phyloP scores from a whole-genome alignment of 2,797 vertebrate species.

The Muscicapa comitata region DNA sequence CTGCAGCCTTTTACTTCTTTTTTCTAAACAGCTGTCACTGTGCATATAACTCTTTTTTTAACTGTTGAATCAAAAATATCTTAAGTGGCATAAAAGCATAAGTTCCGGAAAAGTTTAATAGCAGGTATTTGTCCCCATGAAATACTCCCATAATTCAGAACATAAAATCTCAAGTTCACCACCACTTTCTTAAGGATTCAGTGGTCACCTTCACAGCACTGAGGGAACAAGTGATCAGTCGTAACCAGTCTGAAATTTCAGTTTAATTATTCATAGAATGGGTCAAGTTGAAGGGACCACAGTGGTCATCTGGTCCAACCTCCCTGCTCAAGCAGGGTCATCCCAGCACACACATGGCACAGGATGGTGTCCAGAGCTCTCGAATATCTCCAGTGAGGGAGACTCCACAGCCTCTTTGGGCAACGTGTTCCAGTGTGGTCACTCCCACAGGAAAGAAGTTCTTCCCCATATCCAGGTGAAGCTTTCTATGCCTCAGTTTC shows the following conservation, averaged over 20 bases:
- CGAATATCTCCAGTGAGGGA: neutral
- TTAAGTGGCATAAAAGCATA: neutral
- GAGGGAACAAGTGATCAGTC: neutral
- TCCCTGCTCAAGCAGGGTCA: neutral
- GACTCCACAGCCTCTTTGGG: neutral
- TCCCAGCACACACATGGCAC: neutral
- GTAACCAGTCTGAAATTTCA: neutral
- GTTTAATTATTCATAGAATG: neutral
- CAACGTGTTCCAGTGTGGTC: neutral
- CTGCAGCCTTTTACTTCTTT: neutral
- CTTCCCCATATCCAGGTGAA: neutral
- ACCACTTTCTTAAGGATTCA: neutral
- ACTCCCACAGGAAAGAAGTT: neutral
- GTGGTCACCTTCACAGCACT: too few species aligned
- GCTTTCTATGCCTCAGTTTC: neutral
- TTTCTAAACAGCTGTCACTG: neutral
- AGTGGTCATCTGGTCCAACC: neutral
- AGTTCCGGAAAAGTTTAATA: neutral
- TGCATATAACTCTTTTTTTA: neutral
- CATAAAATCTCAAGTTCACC: neutral
- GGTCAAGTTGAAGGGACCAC: neutral
- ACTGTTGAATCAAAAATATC: neutral
- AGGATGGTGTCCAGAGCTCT: accelerated
- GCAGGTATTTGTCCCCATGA: neutral
- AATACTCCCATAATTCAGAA: neutral